Evolutionary conservation across 2,797 vertebrate genomes (phyloP), one percentile per base, ranked within the genome.

Genomic region (Acipenser oxyrinchus): DNA sequence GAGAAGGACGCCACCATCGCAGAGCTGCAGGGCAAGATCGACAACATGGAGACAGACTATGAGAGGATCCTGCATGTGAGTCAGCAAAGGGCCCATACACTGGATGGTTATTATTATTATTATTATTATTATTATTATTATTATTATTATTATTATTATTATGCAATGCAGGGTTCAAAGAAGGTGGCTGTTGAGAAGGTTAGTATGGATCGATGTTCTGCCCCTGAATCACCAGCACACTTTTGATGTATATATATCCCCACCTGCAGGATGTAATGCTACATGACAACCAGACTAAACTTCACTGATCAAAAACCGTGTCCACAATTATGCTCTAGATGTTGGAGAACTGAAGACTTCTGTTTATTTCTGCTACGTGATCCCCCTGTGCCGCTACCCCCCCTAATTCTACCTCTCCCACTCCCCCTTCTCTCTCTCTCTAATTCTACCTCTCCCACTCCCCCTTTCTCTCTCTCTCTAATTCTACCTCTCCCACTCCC

Each of bases 21-120:
- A 62, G 82, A 87, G 59, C 82, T 92, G 59, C 79, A 68, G 71
- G 73, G 72, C 69, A 86, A 87, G 49, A 70, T 89, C 48, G 71
- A 82, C 50, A 74, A 77, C 70, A 84, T 86, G 85, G 88, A 91
- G 68, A 81, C 70, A 8, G 84, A 87, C 58, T 90, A 85, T 6
- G 83, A 92, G 77, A 86, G 82, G 68, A 77, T 89, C 67, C 71
- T 88, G 49, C 81, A 88, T 1, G 77, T 88, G 75, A 89, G 89
- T 74, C 53, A 66, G 60, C 8, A 12, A 12, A 12, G 51, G 7
- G 12, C 8, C 6, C 8, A 6, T 6, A 6, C 11, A 13, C 55
- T n/a, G 11, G 6, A 11, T 57, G 55, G 13, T 58, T 6, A 6
- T 58, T 13, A 12, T 10, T 53, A 53, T 53, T 53, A 12, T 8